These are phyloP conservation scores for Colistium nudipinnis DNA, from an alignment of 2,113 vertebrate genomes.

Conservation along the genomic window DNA sequence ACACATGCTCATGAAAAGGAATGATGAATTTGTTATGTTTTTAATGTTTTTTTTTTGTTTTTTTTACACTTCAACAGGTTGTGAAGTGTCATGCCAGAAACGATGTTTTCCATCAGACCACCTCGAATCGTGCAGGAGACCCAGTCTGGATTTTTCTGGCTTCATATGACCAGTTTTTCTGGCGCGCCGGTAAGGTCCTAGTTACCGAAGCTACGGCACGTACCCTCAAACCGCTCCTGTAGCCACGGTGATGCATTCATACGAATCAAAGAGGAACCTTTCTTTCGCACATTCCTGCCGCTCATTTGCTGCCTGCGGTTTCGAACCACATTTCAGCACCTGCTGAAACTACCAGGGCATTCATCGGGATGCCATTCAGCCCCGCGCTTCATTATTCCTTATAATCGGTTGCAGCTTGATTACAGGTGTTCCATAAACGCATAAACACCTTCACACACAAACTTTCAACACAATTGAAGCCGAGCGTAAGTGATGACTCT, in stretches of 20 bases:
- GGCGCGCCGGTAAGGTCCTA: conserved; percentile 40
- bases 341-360: conserved; percentile 50
- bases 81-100: conserved; percentile 66
- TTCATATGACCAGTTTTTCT: conserved; percentile 42
- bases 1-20: conserved; percentile 57
- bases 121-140: conserved; percentile 52
- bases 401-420: conserved; percentile 33
- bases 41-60: too few relatives aligned
- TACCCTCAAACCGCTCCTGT: conserved; percentile 20
- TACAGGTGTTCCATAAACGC: conserved; percentile 33
- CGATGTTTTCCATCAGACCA: conserved; percentile 69
- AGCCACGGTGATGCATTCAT: conserved; percentile 26
- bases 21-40: too few relatives aligned
- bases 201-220: conserved; percentile 38
- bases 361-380: conserved; percentile 63
- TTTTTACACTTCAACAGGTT: conserved; percentile 71
- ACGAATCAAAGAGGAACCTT: conserved; percentile 56
- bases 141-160: conserved; percentile 20
- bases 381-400: conserved; percentile 40
- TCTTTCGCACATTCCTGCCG: conserved; percentile 42
- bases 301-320: conserved; percentile 57
- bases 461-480: neutral
- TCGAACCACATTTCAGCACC: conserved; percentile 49
- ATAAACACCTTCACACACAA: conserved; percentile 8
- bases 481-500: conserved; percentile 4